These are phyloP conservation scores for Temnothorax nylanderi DNA, from an alignment of 1,140 invertebrate species.

Conservation along the genomic window DNA sequence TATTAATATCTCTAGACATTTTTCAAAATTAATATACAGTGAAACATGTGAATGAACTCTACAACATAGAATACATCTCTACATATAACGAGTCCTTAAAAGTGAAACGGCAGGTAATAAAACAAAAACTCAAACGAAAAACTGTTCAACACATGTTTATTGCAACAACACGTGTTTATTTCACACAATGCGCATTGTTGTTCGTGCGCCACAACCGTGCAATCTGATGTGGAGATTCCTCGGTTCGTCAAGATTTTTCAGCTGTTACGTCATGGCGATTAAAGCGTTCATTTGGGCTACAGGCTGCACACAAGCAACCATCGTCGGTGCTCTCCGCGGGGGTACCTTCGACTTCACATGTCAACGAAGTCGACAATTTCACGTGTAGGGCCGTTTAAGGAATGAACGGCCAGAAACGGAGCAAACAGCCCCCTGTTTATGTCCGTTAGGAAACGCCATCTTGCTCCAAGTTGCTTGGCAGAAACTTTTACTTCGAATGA, in stretches of 20 bases:
- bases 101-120: slow-evolving; percentile 4
- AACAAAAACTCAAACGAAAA: slow-evolving; percentile 14
- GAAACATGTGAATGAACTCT: neutral
- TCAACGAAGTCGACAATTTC: slow-evolving; percentile 18
- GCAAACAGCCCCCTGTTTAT: neutral
- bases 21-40: neutral
- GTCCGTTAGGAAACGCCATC: slow-evolving; percentile 5
- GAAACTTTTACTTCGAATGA: neutral
- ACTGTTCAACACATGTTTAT: slow-evolving; percentile 33
- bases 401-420: slow-evolving; percentile 5
- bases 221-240: neutral
- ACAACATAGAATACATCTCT: neutral
- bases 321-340: slow-evolving; percentile 19
- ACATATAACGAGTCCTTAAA: neutral
- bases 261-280: slow-evolving; percentile 38
- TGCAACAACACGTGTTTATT: slow-evolving; percentile 33
- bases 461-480: neutral
- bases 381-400: slow-evolving; percentile 10
- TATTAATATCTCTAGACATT: neutral
- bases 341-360: neutral
- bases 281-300: slow-evolving; percentile 1
- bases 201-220: neutral
- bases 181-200: slow-evolving; percentile 33
- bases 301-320: slow-evolving; percentile 4
- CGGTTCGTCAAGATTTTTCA: neutral